Base-by-base conservation (phyloP, 2,888 invertebrate genomes). In the Pollenia angustigena region DNA sequence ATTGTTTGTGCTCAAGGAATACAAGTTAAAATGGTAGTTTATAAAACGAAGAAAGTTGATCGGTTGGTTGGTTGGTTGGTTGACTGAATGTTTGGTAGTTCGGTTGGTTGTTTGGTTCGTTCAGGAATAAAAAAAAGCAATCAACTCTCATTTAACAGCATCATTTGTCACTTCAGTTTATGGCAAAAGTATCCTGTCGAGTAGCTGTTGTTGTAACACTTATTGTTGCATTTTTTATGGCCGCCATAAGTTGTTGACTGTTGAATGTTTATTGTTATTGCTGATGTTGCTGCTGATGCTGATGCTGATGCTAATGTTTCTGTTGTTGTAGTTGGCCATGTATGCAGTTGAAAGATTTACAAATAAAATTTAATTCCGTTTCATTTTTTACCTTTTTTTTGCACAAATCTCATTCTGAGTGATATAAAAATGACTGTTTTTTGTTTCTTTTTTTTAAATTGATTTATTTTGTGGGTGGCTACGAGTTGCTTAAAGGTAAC, bases 81-180 rank as follows among this genome's bases (percentile, higher is more conserved):
- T 66, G 52, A 16, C 11, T 10, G 68, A 12, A 44, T 46, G 56
- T 18, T 60, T 74, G 48, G 32, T 74, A 40, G 74, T 32, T 50
- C 50, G 64, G 44, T 64, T 44, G 16, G 14, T 40, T 48, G 56
- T 6, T 16, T n/a, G 62, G 40, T 18, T 62, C 18, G 14, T 42
- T 62, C 42, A 46, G 11, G 18, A 66, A 32, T 40, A 56, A 16
- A 71, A 88, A 88, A 89, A 89, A 90, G 92, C 92, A 92, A 92
- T 92, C 92, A 92, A 92, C 92, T 91, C 91, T 91, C 92, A 92
- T 92, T 92, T 92, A 92, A 92, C 91, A 91, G 91, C 92, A 92
- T 92, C 92, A 92, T 92, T 92, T 92, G 92, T 92, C 92, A 92
- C 91, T 91, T 90, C 90, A 91, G 90, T 91, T 91, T 91, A 90